These are phyloP conservation scores for Chironomus striatipennis DNA, from an alignment of 1,140 invertebrate genomes.

Conservation along the genomic window DNA sequence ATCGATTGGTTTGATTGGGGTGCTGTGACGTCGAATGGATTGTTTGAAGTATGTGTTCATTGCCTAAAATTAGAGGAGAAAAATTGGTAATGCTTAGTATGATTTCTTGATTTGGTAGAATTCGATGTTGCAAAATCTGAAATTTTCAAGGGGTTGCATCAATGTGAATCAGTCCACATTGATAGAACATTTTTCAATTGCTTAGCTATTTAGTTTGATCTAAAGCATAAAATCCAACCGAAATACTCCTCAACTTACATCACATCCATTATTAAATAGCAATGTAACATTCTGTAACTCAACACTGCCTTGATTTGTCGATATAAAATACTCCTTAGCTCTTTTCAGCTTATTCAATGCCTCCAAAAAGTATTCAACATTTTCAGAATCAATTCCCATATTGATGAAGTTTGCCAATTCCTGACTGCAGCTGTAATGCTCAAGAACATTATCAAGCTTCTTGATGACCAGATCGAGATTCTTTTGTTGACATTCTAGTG, in stretches of 20 bases:
- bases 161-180: too few relatives aligned
- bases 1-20: constrained; percentile 73
- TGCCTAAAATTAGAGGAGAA: constrained; percentile 28
- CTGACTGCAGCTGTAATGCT: constrained; percentile 39
- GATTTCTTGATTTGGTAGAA: too few relatives aligned
- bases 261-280: constrained; percentile 44
- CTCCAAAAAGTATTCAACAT: constrained; percentile 53
- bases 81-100: too few relatives aligned
- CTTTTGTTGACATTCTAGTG: constrained; percentile 25
- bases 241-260: too few relatives aligned
- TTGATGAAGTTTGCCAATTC: constrained; percentile 39
- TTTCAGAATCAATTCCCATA: constrained; percentile 38
- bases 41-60: constrained; percentile 82
- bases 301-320: constrained; percentile 86
- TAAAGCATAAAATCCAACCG: too few relatives aligned
- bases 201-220: too few relatives aligned
- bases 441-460: constrained; percentile 37
- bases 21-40: constrained; percentile 74
- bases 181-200: too few relatives aligned
- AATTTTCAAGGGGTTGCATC: too few relatives aligned
- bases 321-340: constrained; percentile 86
- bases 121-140: too few relatives aligned
- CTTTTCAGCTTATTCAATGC: constrained; percentile 77
- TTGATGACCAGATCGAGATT: constrained; percentile 37
- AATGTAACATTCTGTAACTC: constrained; percentile 86